Evolutionary conservation across 2,113 vertebrate species (phyloP), one percentile per base, ranked within the genome.

Genomic region (Chaetodon auriga): DNA sequence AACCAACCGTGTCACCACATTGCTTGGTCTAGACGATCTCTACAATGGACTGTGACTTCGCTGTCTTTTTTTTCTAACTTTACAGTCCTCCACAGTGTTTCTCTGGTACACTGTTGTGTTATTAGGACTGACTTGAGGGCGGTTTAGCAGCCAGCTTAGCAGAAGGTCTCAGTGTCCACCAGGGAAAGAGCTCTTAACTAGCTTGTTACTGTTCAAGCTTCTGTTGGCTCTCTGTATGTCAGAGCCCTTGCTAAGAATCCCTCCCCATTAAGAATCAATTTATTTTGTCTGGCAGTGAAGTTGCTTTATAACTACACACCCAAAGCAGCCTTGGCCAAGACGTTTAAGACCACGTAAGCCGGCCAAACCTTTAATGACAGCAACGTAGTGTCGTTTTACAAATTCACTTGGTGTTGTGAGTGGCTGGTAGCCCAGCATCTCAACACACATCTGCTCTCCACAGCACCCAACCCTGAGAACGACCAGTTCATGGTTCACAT

Each of bases 221-320:
- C 76, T 76, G 65, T 81, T 65, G 49, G 63, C 70, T 63, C 14
- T 57, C 48, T 35, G 18, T 35, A 9, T 41, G 0, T 36, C 62
- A 35, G 58, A 46, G 68, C 65, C 23, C 12, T 16, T 10, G 21
- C 62, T 48, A 64, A 70, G 60, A 53, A 77, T 35, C 41, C 18
- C 11, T 5, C 68, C 86, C 66, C 62, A 64, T 89, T 77, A 75
- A 76, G 36, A 71, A 63, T 87, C 54, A 64, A 72, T 87, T 85
- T 70, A 76, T 76, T 78, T 41, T 70, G 51, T 75, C 62, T 73
- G 82, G 63, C 57, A 19, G 43, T 73, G 11, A 80, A 65, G 49
- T 85, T 62, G 25, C 51, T 82, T 86, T 66, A 87, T 21, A 30
- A 45, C 51, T 83, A 57, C 75, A 76, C 46, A 45, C 63, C 54